Evolutionary conservation across 1,140 invertebrate species (phyloP).

Genomic region (Camponotus floridanus): DNA sequence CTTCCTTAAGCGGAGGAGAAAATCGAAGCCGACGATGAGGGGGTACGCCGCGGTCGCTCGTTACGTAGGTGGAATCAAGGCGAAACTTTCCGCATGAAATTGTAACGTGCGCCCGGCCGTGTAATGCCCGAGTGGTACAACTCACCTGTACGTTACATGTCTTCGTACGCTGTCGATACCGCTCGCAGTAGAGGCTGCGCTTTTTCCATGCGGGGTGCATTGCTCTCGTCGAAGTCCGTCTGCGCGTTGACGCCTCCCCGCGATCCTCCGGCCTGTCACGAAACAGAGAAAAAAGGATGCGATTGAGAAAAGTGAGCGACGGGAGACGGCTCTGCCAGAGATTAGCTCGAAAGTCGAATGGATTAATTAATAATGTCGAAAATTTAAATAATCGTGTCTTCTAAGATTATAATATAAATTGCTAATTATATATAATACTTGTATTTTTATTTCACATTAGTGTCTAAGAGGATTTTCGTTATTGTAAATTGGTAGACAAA

Average conservation of each 20-base stretch:
- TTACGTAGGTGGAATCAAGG: conserved; percentile 66
- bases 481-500: too few relatives aligned
- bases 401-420: not conserved
- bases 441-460: too few relatives aligned
- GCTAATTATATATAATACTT: not conserved
- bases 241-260: conserved; percentile 17
- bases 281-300: conserved; percentile 67
- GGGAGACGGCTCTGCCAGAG: not conserved
- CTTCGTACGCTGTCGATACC: conserved; percentile 76
- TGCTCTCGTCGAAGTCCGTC: conserved; percentile 70
- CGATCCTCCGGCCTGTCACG: conserved; percentile 54
- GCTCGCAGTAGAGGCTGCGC: conserved; percentile 73
- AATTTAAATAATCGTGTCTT: not conserved
- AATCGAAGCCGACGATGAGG: conserved; percentile 64
- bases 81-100: conserved; percentile 62
- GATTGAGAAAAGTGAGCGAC: conserved; percentile 53
- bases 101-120: conserved; percentile 49
- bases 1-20: conserved; percentile 66
- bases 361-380: conserved; percentile 12
- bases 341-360: not conserved
- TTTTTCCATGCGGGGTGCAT: conserved; percentile 73
- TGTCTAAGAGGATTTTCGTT: too few relatives aligned
- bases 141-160: conserved; percentile 79
- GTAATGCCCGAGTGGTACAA: conserved; percentile 56
- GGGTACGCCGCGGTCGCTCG: conserved; percentile 57